Base-by-base conservation (phyloP, 2,888 invertebrate species). In the Resseliella maxima region DNA sequence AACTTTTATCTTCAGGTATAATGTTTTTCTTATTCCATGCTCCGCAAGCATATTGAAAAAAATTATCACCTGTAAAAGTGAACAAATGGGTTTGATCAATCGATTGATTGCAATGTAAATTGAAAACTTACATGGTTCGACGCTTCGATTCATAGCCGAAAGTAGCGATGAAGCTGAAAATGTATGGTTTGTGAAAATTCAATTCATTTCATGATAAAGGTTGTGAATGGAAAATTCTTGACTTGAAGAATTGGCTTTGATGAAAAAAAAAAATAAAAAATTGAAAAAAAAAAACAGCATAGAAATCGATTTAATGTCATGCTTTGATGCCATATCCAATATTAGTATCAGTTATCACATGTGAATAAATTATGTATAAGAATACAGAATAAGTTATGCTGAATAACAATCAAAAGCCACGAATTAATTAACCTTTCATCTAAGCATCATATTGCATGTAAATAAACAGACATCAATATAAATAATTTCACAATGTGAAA, bases 1-100 rank as follows among this genome's bases (percentile, higher is more conserved):
- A 95, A 89, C 96, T 94, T 87, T 94, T 92, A 90, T 97, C 97
- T 89, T 96, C 96, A 0, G 97, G 97, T 89, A 97, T 97, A 86
- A 95, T 93, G 91, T 97, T 96, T 88, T 94, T 93, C 89, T 94
- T 95, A 90, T 97, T 96, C 96, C 97, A 97, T 27, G 95, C 94
- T 21, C 97, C 97, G 89, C 97, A 97, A 18, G 97, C 96, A 90
- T 94, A 97, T 90, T 95, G 94, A 64, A 86, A 86, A 59, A 86
- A 86, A 81, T 86, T 81, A 72, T 86, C 85, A 83, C 83, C 83
- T 83, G 35, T 31, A 18, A 38, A 64, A 35, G 1, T 35, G 81
- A 83, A 36, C n/a, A 24, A 38, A 85, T 2, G 35, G 18, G 46
- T 50, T 6, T 50, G 85, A 85, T n/a, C n/a, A 24, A 85, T 24